These are phyloP conservation scores for Drosophila mettleri DNA, from an alignment of 2,888 invertebrate species.

Conservation along the genomic window DNA sequence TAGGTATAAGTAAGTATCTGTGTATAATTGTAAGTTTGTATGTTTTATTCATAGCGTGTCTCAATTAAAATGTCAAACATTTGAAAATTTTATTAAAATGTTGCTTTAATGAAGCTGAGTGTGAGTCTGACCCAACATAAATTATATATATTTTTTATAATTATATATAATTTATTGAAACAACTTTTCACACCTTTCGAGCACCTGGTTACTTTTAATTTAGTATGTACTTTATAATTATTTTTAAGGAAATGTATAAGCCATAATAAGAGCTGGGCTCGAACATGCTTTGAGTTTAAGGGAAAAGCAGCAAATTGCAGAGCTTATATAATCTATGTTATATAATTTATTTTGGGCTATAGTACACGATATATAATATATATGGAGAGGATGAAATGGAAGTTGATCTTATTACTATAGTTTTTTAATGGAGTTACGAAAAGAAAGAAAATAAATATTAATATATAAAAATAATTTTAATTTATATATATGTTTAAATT, in stretches of 20 bases:
- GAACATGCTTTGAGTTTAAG: too few relatives aligned
- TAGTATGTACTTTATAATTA: too few relatives aligned
- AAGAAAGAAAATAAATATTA: too few relatives aligned
- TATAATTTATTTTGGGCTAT: background rate
- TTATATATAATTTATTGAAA: conserved; percentile 2
- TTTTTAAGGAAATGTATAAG: background rate
- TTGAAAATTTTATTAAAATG: conserved; percentile 3
- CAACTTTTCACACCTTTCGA: conserved; percentile 3
- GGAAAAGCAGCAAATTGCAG: background rate
- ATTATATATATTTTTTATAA: conserved; percentile 1
- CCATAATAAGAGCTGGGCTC: too few relatives aligned
- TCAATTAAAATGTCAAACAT: conserved; percentile 11
- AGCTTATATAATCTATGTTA: background rate
- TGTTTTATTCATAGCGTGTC: background rate
- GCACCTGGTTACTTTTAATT: background rate
- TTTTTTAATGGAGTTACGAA: too few relatives aligned
- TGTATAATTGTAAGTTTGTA: conserved; percentile 3
- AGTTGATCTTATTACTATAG: too few relatives aligned
- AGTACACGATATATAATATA: too few relatives aligned
- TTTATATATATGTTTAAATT: too few relatives aligned
- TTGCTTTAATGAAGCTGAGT: background rate
- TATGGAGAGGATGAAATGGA: too few relatives aligned
- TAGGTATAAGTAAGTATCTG: background rate
- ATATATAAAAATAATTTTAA: too few relatives aligned
- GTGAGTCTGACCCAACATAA: background rate